Evolutionary conservation across 2,797 vertebrate species (phyloP).

Genomic region (Dallia pectoralis): DNA sequence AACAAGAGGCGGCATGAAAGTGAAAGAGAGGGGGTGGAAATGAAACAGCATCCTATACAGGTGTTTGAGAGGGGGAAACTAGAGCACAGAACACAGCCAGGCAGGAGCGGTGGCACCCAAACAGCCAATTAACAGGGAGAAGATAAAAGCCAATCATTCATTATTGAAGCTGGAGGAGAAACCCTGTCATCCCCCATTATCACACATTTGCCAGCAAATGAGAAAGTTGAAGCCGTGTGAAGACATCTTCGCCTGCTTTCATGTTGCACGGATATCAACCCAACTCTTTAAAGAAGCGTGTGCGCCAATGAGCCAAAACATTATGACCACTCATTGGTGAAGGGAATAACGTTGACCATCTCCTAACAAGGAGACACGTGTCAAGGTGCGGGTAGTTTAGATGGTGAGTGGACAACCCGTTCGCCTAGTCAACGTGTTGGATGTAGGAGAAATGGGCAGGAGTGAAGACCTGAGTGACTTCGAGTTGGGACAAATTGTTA

Average conservation of each 20-base stretch:
- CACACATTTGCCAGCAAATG: conserved; percentile 67
- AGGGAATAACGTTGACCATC: too few relatives aligned
- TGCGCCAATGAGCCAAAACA: too few relatives aligned
- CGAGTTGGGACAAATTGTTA: too few relatives aligned
- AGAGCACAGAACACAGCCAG: not conserved
- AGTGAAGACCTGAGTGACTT: too few relatives aligned
- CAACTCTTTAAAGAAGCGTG: conserved; percentile 34
- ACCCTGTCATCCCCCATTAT: conserved; percentile 65
- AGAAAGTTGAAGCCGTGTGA: conserved; percentile 62
- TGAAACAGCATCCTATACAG: conserved; percentile 27
- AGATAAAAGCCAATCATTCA: conserved; percentile 78
- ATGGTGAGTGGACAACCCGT: too few relatives aligned
- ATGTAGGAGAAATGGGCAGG: too few relatives aligned
- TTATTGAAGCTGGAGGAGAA: conserved; percentile 70
- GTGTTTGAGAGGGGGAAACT: conserved; percentile 42
- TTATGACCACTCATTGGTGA: too few relatives aligned
- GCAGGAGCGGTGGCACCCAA: conserved; percentile 43
- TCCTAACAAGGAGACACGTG: too few relatives aligned
- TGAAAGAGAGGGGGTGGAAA: too few relatives aligned
- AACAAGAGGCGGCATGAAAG: too few relatives aligned
- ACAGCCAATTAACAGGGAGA: conserved; percentile 68
- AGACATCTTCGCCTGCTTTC: conserved; percentile 61
- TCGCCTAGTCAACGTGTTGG: too few relatives aligned
- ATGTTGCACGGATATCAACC: conserved; percentile 55
- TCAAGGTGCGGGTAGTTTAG: too few relatives aligned